Percentiles rank a stretch among this genome's conserved stretches.
Evolutionary conservation across 2,797 vertebrate species (phyloP).

Genomic region (Yasuhikotakia modesta): DNA sequence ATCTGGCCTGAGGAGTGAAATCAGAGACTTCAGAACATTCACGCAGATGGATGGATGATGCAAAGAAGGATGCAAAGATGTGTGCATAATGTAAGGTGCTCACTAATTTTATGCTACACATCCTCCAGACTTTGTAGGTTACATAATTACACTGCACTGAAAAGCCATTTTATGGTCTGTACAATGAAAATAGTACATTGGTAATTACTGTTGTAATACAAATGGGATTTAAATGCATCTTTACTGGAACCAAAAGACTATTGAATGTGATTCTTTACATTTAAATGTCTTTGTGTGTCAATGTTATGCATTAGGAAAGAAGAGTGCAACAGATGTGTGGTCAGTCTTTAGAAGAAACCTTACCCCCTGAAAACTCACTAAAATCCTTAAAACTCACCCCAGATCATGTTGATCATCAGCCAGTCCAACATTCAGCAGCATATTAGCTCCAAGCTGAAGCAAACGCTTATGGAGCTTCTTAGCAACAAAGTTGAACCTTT

Average conservation of each 20-base stretch:
- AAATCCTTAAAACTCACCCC: conserved; percentile 78
- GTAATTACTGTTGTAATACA: too few species aligned
- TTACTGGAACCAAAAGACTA: too few species aligned
- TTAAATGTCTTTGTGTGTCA: not conserved
- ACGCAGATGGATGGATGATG: too few species aligned
- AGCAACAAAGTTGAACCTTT: conserved; percentile 95
- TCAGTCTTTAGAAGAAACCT: not conserved
- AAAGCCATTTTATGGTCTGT: too few species aligned
- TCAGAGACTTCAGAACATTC: not conserved
- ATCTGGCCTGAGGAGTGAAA: conserved; percentile 77
- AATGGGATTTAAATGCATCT: too few species aligned
- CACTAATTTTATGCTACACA: not conserved
- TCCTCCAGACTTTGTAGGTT: not conserved
- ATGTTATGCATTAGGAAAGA: not conserved
- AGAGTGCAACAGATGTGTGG: not conserved
- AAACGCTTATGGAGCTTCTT: conserved; percentile 94
- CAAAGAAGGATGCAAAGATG: not conserved
- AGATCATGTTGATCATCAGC: conserved; percentile 94
- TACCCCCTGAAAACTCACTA: not conserved
- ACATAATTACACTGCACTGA: too few species aligned
- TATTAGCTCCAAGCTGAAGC: conserved; percentile 83
- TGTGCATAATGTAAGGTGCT: not conserved
- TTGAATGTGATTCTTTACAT: too few species aligned
- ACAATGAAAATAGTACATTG: too few species aligned
- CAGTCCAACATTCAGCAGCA: conserved; percentile 81